Conservation (phyloP, 2,888 invertebrate species). For the Lingula anatina region DNA sequence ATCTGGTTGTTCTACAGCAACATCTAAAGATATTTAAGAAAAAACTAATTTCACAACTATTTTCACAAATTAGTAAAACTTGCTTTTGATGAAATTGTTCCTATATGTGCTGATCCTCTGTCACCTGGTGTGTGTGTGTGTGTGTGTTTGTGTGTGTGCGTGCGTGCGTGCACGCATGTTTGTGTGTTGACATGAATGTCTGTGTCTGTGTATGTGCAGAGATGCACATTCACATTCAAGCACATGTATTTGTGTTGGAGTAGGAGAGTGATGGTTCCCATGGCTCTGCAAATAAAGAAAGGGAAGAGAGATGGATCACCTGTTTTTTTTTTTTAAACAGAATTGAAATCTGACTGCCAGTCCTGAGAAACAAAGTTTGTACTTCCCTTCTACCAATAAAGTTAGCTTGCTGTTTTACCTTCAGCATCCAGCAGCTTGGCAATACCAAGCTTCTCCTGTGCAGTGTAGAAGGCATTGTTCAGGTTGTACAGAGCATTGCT, state of each 20-base stretch:
- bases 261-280: too few relatives aligned
- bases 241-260: not conserved
- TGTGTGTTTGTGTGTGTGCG: not conserved
- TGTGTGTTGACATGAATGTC: too few relatives aligned
- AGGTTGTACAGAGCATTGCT: slow-evolving; percentile 87
- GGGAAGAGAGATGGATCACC: too few relatives aligned
- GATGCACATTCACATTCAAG: not conserved
- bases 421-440: slow-evolving; percentile 63
- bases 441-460: slow-evolving; percentile 87
- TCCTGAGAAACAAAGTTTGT: too few relatives aligned
- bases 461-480: slow-evolving; percentile 95
- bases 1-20: slow-evolving; percentile 89
- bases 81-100: not conserved
- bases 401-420: slow-evolving; percentile 20
- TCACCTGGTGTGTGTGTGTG: not conserved
- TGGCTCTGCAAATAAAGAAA: too few relatives aligned
- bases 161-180: too few relatives aligned
- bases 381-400: too few relatives aligned
- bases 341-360: too few relatives aligned
- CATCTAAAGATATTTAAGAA: slow-evolving; percentile 59
- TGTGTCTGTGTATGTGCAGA: not conserved
- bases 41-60: not conserved
- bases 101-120: slow-evolving; percentile 1
- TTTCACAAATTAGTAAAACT: not conserved
- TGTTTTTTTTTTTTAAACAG: too few relatives aligned